Conservation (phyloP, 2,113 vertebrate species). For the Xenopus laevis region DNA sequence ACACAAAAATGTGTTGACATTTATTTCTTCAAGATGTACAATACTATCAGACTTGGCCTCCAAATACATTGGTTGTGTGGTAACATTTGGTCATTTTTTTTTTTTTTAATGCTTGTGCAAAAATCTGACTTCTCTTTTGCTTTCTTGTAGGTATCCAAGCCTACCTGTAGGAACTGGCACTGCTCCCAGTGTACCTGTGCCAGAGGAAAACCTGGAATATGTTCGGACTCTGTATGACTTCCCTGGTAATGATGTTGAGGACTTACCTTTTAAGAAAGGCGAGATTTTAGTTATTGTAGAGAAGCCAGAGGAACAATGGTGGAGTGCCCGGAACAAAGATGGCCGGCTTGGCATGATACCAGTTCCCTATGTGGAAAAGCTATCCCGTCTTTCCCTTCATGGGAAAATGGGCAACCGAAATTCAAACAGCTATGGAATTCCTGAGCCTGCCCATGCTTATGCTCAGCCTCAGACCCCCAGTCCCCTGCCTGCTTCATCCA, state of each 20-base stretch:
- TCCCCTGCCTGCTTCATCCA: conserved; percentile 78
- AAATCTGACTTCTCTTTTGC: too few relatives aligned
- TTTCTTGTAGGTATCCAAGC: conserved; percentile 73
- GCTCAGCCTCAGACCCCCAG: conserved; percentile 92
- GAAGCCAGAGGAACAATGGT: conserved; percentile 99
- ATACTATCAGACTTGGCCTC: too few relatives aligned
- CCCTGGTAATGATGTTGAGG: conserved; percentile 90
- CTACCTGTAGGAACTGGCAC: conserved; percentile 69
- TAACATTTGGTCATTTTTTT: too few relatives aligned
- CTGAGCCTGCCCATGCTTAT: conserved; percentile 87
- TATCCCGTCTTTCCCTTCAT: conserved; percentile 74
- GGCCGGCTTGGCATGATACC: conserved; percentile 95
- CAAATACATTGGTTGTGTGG: too few relatives aligned
- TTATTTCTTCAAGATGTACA: too few relatives aligned
- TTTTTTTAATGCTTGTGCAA: too few relatives aligned
- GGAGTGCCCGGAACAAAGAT: conserved; percentile 96
- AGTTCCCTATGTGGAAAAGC: conserved; percentile 95
- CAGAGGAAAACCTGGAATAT: conserved; percentile 87
- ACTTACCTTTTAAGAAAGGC: conserved; percentile 94
- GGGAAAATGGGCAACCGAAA: conserved; percentile 81
- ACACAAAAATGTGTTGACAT: too few relatives aligned
- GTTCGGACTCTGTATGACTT: conserved; percentile 98
- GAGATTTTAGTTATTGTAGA: conserved; percentile 91
- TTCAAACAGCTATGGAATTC: conserved; percentile 95
- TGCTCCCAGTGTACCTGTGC: conserved; percentile 57